phyloP scores from a whole-genome alignment of 2,113 vertebrate species.

The Colinus virginianus region DNA sequence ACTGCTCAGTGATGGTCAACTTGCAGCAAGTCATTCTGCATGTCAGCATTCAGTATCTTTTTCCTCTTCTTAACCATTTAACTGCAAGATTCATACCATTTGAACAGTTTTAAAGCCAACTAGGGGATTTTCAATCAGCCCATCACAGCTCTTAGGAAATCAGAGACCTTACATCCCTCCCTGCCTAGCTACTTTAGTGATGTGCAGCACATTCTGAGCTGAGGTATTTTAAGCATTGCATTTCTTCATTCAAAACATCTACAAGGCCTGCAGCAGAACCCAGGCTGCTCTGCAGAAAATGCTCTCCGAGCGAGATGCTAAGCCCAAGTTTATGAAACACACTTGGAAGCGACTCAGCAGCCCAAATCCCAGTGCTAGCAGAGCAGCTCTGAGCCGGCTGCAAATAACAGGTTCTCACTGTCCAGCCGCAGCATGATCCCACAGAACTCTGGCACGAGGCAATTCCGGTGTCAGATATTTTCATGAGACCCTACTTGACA shows the following conservation, averaged over 20 bases:
- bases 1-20: not conserved
- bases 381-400: conserved; percentile 16
- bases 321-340: conserved; percentile 11
- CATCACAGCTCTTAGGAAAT: not conserved
- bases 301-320: not conserved
- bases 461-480: conserved; percentile 53
- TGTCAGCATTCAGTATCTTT: not conserved
- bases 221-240: not conserved
- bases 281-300: not conserved
- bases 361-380: conserved; percentile 48
- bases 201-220: not conserved
- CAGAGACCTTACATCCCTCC: not conserved
- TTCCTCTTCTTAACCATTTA: not conserved
- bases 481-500: conserved; percentile 54
- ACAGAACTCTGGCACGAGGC: conserved; percentile 29
- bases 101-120: not conserved
- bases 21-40: not conserved
- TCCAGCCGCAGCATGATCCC: conserved; percentile 10
- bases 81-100: not conserved
- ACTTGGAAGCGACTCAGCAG: conserved; percentile 38
- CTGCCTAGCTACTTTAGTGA: not conserved
- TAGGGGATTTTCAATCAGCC: not conserved
- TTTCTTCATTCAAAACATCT: not conserved
- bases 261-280: not conserved
- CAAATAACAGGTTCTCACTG: conserved; percentile 39